Evolutionary conservation across 2,888 invertebrate species (phyloP), one percentile per base, ranked within the genome.

Genomic region (Megaustenia siamemsis): DNA sequence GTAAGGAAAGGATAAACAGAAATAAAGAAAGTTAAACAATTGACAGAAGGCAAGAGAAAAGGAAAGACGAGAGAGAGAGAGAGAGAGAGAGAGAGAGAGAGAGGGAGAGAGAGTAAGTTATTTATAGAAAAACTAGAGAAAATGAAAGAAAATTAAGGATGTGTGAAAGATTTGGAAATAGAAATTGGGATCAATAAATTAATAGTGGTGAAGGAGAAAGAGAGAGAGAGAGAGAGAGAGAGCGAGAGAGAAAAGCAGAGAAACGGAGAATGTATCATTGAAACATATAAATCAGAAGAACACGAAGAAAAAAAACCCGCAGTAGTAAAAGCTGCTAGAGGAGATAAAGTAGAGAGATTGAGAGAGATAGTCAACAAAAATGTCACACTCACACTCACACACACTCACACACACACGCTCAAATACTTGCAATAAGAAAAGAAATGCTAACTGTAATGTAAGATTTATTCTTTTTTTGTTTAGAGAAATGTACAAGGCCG

Each of bases 1-100:
- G 69, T 21, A 82, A 68, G 38, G 32, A 43, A 40, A 80, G 43
- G 45, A 53, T 49, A 53, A 56, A 45, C 43, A 75, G 75, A 1
- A 82, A 76, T n/a, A n/a, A 66, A 75, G 49, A 43, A 79, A 66
- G 56, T 18, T 35, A 63, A 79, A 38, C 32, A 75, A 38, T 53
- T 35, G 69, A 38, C 40, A 35, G 56, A 53, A 69, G 32, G 56
- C 35, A 68, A 38, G 53, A 53, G 28, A 28, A 63, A 63, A 28
- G 28, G 28, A 28, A 12, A n/a, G 63, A 12, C n/a, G 63, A 2
- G 10, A 3, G 3, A 63, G 63, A 63, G 28, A 28, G 6, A 63
- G 63, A 12, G 28, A 28, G 5, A 63, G n/a, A 2, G 28, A 28
- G 3, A 63, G 63, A 12, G 28, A 28, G 3, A 63, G 63, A 12